Conservation (phyloP, 2,113 vertebrate species). For the Melanerpes formicivorus region DNA sequence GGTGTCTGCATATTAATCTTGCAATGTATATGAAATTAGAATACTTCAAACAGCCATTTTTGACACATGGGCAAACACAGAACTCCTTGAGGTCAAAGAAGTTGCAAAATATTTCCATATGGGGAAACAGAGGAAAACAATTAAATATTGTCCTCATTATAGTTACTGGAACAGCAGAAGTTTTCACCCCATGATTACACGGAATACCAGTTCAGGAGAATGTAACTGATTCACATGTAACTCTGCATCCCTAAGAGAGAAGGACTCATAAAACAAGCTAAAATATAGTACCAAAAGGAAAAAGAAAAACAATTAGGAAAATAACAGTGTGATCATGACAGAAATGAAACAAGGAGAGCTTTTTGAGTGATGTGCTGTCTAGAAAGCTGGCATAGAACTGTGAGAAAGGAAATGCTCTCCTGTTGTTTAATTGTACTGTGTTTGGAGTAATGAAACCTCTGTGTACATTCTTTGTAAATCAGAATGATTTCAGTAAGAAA, state of each 20-base stretch:
- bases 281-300: neutral
- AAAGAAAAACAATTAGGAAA: neutral
- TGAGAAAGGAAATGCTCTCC: slow-evolving; percentile 63
- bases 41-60: neutral
- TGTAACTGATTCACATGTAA: neutral
- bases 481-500: slow-evolving; percentile 50
- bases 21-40: neutral
- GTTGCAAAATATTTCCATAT: neutral
- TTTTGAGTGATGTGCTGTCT: slow-evolving; percentile 37
- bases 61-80: neutral
- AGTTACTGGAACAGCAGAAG: neutral
- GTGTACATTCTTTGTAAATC: slow-evolving; percentile 65
- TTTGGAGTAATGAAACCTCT: slow-evolving; percentile 59
- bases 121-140: neutral
- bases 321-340: neutral
- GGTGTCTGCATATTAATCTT: neutral
- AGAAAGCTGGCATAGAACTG: slow-evolving; percentile 47
- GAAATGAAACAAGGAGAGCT: neutral
- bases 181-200: neutral
- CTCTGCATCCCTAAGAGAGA: neutral
- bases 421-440: slow-evolving; percentile 58
- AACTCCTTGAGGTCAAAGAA: neutral
- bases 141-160: neutral
- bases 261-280: neutral
- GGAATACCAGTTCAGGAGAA: neutral